phyloP scores from a whole-genome alignment of 2,797 vertebrate genomes.

The Acridotheres tristis region DNA sequence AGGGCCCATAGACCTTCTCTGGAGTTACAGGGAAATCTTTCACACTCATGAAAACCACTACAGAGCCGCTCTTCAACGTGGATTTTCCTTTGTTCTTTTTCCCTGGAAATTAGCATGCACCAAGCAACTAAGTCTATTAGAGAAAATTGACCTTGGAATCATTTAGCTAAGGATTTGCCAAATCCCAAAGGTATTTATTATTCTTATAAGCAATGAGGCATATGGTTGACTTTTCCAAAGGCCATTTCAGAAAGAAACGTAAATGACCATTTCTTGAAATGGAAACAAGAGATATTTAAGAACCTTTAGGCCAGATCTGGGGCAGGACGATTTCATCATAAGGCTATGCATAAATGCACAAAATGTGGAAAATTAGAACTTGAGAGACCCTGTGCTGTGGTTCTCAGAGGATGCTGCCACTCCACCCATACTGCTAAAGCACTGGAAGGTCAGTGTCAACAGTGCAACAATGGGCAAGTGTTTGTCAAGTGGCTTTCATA shows the following conservation, averaged over 20 bases:
- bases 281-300: conserved; percentile 23
- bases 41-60: neutral
- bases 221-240: conserved; percentile 58
- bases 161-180: conserved; percentile 43
- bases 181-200: conserved; percentile 56
- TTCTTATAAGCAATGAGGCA: conserved; percentile 53
- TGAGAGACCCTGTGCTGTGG: neutral
- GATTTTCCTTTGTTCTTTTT: neutral
- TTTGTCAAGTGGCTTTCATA: neutral
- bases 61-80: neutral
- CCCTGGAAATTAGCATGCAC: conserved; percentile 23
- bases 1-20: neutral
- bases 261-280: conserved; percentile 16
- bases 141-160: conserved; percentile 27
- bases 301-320: neutral
- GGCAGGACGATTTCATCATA: neutral
- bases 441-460: neutral
- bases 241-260: conserved; percentile 27
- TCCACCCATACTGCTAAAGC: neutral
- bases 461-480: neutral
- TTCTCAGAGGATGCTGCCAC: neutral
- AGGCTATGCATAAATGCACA: neutral
- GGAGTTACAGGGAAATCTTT: accelerated
- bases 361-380: neutral
- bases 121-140: conserved; percentile 15